Percentiles rank a stretch among this genome's conserved stretches.
These are phyloP conservation scores for Engraulis encrasicolus DNA, from an alignment of 2,113 vertebrate genomes.

Conservation along the genomic window DNA sequence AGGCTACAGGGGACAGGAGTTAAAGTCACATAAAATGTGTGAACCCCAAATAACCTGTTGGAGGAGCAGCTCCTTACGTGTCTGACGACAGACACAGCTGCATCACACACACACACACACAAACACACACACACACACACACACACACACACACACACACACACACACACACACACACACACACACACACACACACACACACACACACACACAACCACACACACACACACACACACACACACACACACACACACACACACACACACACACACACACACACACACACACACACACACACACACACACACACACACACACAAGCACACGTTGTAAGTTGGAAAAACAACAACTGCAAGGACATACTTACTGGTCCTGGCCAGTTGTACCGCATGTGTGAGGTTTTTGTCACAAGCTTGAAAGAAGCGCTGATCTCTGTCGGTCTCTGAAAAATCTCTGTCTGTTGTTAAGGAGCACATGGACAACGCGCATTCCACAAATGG, in stretches of 20 bases:
- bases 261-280: neutral
- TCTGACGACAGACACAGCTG: neutral
- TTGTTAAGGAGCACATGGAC: conserved; percentile 24
- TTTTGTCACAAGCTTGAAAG: conserved; percentile 1
- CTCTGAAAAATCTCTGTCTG: neutral
- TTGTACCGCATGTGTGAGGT: neutral
- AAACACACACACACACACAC: neutral
- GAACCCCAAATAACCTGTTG: neutral
- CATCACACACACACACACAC: neutral
- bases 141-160: neutral
- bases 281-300: neutral
- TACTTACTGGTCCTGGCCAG: neutral
- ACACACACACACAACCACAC: neutral
- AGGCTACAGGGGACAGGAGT: neutral
- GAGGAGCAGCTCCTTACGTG: neutral
- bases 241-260: neutral
- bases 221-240: neutral
- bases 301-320: neutral
- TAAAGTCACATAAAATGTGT: neutral
- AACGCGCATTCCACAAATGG: conserved; percentile 49
- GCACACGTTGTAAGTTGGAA: too few species aligned
- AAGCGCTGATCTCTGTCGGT: neutral
- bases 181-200: neutral
- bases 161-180: neutral
- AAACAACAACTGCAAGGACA: conserved; percentile 6